Base-by-base conservation (phyloP, 2,113 vertebrate species). In the Damaliscus lunatus region DNA sequence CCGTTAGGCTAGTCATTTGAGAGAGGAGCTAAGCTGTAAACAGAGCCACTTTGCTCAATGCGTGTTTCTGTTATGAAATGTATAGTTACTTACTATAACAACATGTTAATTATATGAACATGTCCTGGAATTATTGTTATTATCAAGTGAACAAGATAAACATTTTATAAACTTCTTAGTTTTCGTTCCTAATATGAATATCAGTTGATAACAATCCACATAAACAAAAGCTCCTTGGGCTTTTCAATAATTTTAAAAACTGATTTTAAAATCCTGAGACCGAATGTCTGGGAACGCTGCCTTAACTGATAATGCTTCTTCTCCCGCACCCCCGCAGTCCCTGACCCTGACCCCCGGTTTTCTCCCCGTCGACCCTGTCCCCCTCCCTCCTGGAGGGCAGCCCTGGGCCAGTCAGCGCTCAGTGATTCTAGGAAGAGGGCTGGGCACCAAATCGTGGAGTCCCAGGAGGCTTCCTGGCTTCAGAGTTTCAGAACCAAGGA, bases 331-430 rank as follows among this genome's bases (percentile, higher is more conserved):
- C 50, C 81, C 11, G 1, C 6, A 19, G 33, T 23, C 29, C 40
- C 11, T 4, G 1, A 8, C 17, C 40, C 21, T 27, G 52, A 17
- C 3, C 15, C 27, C 48, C 0, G 1, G 27, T 16, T 27, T 40
- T 33, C 48, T 36, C 40, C 71, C 88, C 6, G 5, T 36, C 29
- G 62, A 7, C 50, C 29, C 7, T 4, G 1, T 7, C 9, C 8
- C 17, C 33, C 55, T 82, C 25, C 86, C n/a, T 31, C 1, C 3
- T 0, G 27, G 2, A 33, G 86, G 84, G 89, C 77, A 31, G n/a
- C 50, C 5, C 46, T 33, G 17, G 33, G 14, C 52, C 59, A 29
- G 23, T 78, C 78, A 11, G 23, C 14, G 21, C 50, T 31, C 90
- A 16, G 31, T 1, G 10, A 15, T 82, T 90, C 25, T 31, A 11